phyloP scores from a whole-genome alignment of 2,113 vertebrate genomes.

The Phoenicopterus ruber region DNA sequence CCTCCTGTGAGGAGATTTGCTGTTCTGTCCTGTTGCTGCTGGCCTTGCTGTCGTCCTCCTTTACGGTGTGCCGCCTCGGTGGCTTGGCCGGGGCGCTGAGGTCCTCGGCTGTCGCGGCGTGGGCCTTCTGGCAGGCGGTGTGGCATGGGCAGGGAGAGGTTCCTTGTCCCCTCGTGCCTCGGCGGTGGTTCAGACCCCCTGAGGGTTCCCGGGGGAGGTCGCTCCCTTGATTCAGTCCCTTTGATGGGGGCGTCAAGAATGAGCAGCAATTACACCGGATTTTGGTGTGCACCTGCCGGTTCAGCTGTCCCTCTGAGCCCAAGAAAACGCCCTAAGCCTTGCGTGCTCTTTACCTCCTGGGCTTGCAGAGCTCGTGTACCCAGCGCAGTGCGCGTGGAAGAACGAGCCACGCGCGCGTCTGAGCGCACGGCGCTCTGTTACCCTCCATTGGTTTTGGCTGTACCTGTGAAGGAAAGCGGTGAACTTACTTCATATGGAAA shows the following conservation, averaged over 20 bases:
- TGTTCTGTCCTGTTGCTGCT: background rate
- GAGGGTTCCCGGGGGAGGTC: background rate
- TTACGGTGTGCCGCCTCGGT: fast-evolving
- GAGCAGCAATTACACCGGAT: fast-evolving
- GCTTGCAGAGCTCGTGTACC: background rate
- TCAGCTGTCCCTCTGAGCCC: background rate
- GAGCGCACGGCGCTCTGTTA: fast-evolving
- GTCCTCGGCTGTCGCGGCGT: fast-evolving
- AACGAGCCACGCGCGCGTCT: fast-evolving
- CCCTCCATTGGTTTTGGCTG: fast-evolving
- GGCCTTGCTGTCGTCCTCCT: background rate
- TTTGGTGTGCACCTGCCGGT: background rate
- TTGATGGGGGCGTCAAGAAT: background rate
- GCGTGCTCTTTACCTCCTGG: fast-evolving
- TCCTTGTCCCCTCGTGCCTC: background rate
- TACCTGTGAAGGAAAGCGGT: background rate
- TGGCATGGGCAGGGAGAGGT: background rate
- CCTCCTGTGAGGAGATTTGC: background rate
- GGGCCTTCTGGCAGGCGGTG: background rate
- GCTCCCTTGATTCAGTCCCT: background rate
- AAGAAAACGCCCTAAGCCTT: background rate
- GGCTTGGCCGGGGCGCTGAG: background rate
- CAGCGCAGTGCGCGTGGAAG: fast-evolving
- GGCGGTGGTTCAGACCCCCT: background rate
- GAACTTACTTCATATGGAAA: background rate